Evolutionary conservation across 2,113 vertebrate species (phyloP), one percentile per base, ranked within the genome.

Genomic region (Phainopepla nitens): DNA sequence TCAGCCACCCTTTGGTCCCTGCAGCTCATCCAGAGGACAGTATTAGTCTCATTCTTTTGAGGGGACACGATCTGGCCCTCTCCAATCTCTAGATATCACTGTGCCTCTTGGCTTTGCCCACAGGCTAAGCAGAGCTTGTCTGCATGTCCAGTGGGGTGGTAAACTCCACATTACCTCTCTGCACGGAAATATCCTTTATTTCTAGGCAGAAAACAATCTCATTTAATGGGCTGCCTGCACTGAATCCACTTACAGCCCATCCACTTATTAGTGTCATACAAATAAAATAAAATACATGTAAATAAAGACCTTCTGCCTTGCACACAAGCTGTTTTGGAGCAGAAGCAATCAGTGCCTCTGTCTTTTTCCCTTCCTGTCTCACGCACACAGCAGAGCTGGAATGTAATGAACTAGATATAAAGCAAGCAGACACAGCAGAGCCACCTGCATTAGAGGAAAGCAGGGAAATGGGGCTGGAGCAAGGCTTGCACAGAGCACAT

Each of bases 251-350:
- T 87, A 90, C n/a, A 96, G 36, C 54, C 58, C 83, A 81, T 94
- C 82, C 90, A 81, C 96, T 92, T 93, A 79, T 88, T 95, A 96
- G 72, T 78, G 96, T 93, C 94, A 71, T 75, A 57, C 79, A 91
- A 95, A 93, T 87, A 94, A 81, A 91, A 91, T 87, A 93, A 96
- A 87, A 75, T 56, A 47, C 64, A 83, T 76, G 72, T 94, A 96
- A 94, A 94, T 76, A 50, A 62, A 84, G 73, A 64, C 81, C 80
- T 96, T 89, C 94, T 95, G 81, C 94, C 90, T 92, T 50, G 82
- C 76, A 90, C 65, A 17, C 66, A 91, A 70, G 58, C 78, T 82
- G 66, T 47, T 96, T 35, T 57, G 61, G 80, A 89, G 69, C 53
- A 90, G 50, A 87, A 94, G 85, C 1, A 7, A 68, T 90, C 61